Base-by-base conservation (phyloP, 2,888 invertebrate genomes). In the Stenotaenia linearis region DNA sequence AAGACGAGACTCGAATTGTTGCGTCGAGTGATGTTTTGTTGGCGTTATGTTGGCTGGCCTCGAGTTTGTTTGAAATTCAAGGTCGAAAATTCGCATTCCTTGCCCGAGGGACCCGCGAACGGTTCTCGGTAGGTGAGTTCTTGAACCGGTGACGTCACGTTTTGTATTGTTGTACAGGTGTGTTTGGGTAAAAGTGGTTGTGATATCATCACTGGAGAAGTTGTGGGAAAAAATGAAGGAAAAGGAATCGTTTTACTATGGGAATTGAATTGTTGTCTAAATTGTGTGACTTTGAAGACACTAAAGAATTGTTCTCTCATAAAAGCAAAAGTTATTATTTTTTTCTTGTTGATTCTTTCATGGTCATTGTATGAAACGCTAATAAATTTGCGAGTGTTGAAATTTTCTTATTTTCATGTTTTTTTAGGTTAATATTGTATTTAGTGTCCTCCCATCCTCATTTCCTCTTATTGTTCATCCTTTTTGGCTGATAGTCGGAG, bases 31-130 rank as follows among this genome's bases (percentile, higher is more conserved):
- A 10, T 23, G 6, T 25, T 2, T 15, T 23, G 23, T 4, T 61
- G 35, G 18, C 40, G 75, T 75, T 37, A 18, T 75, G 40, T 79
- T 32, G n/a, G 32, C 45, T 75, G 37, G 69, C 23, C 40, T 79
- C 30, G 21, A 45, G 21, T 40, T 79, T 23, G 75, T 45, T 75
- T 79, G 30, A 18, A 45, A 32, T 61, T 18, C 35, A 35, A 69
- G 35, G 37, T 69, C 69, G 56, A 78, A 32, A 78, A 32, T 61
- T 23, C 61, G 61, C 61, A 61, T 61, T 61, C 61, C 61, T 61
- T 0, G 61, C 61, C 61, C 25, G 4, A 10, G 61, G 61, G 28
- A 25, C 2, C n/a, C 9, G 12, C 21, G 23, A 61, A 61, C 61
- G 7, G 45, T 45, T 45, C 18, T 18, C 18, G 12, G 6, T 15